phyloP scores from a whole-genome alignment of 92 coral and sea anemone species.

The Scolanthus callimorphus region DNA sequence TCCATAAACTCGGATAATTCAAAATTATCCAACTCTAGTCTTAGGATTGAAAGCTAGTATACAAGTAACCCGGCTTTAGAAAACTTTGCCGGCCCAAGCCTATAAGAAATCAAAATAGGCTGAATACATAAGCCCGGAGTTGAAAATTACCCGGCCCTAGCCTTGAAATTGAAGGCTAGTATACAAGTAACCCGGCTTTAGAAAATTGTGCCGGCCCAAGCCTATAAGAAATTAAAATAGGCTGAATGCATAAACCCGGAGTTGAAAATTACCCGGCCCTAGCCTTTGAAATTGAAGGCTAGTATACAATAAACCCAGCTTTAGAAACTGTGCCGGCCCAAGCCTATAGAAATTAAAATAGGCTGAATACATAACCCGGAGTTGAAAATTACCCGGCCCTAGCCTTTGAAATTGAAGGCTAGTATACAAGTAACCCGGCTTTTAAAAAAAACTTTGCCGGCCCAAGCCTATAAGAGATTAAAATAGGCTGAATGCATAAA shows the following conservation, averaged over 20 bases:
- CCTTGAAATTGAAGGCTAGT: not conserved
- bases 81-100: not conserved
- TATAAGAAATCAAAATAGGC: not conserved
- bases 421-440: no score
- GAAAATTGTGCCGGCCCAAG: not conserved
- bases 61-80: not conserved
- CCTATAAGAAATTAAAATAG: slow-evolving; percentile 1
- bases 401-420: no score
- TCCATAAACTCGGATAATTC: not conserved
- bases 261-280: not conserved
- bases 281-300: no score
- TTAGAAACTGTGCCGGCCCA: no score
- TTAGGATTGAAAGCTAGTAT: not conserved
- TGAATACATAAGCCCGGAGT: not conserved
- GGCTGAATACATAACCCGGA: no score
- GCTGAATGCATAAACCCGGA: not conserved
- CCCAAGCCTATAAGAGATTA: no score
- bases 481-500: no score
- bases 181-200: not conserved
- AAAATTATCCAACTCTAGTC: not conserved
- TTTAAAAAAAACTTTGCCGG: no score
- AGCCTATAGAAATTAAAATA: not conserved
- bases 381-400: no score
- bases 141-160: not conserved
- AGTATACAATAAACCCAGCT: no score